Base-by-base conservation (phyloP, 2,797 vertebrate species). In the Tarsius wallacei region DNA sequence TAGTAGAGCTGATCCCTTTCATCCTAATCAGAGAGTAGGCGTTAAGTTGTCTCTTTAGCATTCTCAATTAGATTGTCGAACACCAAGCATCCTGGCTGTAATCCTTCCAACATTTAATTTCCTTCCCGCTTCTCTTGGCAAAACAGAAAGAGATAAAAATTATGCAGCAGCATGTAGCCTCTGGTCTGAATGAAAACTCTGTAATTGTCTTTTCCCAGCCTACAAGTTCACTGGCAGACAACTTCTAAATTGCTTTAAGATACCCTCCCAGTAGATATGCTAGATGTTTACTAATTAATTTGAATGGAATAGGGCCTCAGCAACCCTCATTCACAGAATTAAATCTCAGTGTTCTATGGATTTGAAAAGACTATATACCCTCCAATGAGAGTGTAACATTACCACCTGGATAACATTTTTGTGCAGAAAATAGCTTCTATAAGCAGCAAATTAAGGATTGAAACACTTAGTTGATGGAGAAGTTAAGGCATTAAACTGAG, bases 251-350 rank as follows among this genome's bases (percentile, higher is more conserved):
- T 91, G 90, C 90, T 57, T 81, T 82, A 53, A 95, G 73, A 61
- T 70, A 16, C 51, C n/a, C 2, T 82, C 73, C 16, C 83, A 33
- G 28, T 51, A 93, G 63, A 70, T 68, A 87, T 74, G 51, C 47
- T 85, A 31, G 66, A 84, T 71, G 91, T 64, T 96, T 93, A 73
- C 87, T 96, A 87, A 95, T 93, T 94, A 97, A 81, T 77, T 90
- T 92, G 26, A 92, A 90, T 26, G 70, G 42, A 93, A 88, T 86
- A 55, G 13, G 57, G 28, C 12, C 1, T 93, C 71, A 80, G 61
- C 51, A 90, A 91, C 49, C 93, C 70, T 95, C 84, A 86, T 57
- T 96, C 95, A 97, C 53, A 86, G 73, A 96, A 96, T 70, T 51
- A 87, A 86, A 88, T 80, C 68, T 36, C 87, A 88, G 26, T 36